Evolutionary conservation across 1,140 invertebrate genomes (phyloP).

Genomic region (Aphelinus atriplicis): DNA sequence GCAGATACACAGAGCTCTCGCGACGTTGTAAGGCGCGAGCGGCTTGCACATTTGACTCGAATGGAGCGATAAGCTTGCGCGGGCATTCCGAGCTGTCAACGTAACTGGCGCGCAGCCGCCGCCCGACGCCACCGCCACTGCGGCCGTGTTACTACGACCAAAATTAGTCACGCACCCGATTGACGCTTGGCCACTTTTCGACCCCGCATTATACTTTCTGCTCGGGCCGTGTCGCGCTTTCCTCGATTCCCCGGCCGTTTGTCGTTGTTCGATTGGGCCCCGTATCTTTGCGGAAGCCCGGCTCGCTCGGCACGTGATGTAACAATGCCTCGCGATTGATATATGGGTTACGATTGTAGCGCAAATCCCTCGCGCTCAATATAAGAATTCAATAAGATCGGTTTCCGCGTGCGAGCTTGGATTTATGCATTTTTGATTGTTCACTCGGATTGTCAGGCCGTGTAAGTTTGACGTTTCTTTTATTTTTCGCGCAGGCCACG

Average conservation of each 20-base stretch:
- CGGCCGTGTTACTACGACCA: neutral
- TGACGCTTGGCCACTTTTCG: neutral
- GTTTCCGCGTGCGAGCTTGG: too few relatives aligned
- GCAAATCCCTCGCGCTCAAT: too few relatives aligned
- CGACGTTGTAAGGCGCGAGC: conserved; percentile 3
- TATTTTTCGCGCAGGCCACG: too few relatives aligned
- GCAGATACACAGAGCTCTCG: neutral
- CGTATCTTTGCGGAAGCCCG: too few relatives aligned
- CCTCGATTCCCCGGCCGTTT: neutral
- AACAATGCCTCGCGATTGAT: too few relatives aligned
- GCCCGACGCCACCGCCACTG: neutral
- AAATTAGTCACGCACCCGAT: conserved; percentile 20
- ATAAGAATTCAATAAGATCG: too few relatives aligned
- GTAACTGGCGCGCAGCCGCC: conserved; percentile 12
- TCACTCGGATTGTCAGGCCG: too few relatives aligned
- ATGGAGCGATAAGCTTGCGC: neutral
- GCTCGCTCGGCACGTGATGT: too few relatives aligned
- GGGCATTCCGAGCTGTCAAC: conserved; percentile 25
- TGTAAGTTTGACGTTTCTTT: too few relatives aligned
- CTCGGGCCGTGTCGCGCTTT: neutral
- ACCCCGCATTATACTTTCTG: neutral
- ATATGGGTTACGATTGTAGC: too few relatives aligned
- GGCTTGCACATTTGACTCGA: neutral
- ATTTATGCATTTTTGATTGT: too few relatives aligned
- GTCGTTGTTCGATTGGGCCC: too few relatives aligned